Conservation (phyloP, 2,797 vertebrate genomes). For the Iguana delicatissima region DNA sequence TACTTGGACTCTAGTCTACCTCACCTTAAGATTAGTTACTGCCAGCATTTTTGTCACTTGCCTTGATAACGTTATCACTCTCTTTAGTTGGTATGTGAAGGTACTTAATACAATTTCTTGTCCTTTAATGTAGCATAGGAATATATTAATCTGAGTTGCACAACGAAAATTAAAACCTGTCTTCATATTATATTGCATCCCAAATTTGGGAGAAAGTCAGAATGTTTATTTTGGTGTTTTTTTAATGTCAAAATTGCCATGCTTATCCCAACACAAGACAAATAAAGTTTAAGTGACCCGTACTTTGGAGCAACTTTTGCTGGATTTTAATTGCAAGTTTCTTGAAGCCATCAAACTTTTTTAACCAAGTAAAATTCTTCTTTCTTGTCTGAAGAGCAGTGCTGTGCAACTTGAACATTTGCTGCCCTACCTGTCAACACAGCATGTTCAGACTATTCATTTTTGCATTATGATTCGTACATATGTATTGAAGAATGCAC, state of each 20-base stretch:
- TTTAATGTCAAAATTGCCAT: background rate
- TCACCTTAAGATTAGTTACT: conserved; percentile 53
- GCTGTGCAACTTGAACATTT: background rate
- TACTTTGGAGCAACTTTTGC: background rate
- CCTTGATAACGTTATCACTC: conserved; percentile 60
- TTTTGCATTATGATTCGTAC: conserved; percentile 38
- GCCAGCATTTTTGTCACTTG: conserved; percentile 41
- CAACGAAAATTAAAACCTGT: conserved; percentile 52
- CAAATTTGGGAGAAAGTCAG: too few species aligned
- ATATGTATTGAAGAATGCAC: conserved; percentile 55
- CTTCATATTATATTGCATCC: conserved; percentile 13
- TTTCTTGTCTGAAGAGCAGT: background rate
- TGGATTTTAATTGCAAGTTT: background rate
- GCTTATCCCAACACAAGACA: background rate
- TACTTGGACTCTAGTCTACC: conserved; percentile 17
- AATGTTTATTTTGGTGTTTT: too few species aligned
- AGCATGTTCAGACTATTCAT: too few species aligned
- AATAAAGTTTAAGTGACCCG: background rate
- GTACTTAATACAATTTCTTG: conserved; percentile 39
- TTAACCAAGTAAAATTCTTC: background rate
- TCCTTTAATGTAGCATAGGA: conserved; percentile 43
- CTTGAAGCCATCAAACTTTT: background rate
- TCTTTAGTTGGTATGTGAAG: conserved; percentile 63
- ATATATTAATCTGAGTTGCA: conserved; percentile 30
- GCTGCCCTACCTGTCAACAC: background rate